phyloP scores from a whole-genome alignment of 1,140 invertebrate genomes.

The Tenebrio molitor region DNA sequence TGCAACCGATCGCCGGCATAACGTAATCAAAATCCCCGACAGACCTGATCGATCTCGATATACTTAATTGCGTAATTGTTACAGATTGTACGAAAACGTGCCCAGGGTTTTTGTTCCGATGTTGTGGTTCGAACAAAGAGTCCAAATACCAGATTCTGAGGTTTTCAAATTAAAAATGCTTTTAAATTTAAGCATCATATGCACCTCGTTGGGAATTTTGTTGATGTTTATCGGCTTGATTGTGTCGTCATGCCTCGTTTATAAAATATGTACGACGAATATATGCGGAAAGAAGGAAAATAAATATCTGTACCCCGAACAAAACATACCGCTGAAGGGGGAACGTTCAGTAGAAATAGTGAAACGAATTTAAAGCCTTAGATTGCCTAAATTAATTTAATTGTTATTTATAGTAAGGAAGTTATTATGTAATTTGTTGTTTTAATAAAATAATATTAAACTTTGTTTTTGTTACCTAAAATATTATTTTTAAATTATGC shows the following conservation, averaged over 20 bases:
- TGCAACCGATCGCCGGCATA: slow-evolving; percentile 74
- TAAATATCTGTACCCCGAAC: slow-evolving; percentile 27
- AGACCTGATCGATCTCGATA: too few species aligned
- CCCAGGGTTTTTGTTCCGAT: slow-evolving; percentile 81
- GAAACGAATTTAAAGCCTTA: not conserved
- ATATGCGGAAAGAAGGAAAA: slow-evolving; percentile 33
- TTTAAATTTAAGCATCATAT: slow-evolving; percentile 54
- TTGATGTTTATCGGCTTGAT: slow-evolving; percentile 50
- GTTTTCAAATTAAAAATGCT: slow-evolving; percentile 53
- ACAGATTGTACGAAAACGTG: slow-evolving; percentile 75
- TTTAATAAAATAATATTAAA: too few species aligned
- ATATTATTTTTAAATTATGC: too few species aligned
- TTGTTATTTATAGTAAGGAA: slow-evolving; percentile 28
- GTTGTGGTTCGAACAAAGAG: slow-evolving; percentile 83
- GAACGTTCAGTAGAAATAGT: slow-evolving; percentile 1
- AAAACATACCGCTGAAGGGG: slow-evolving; percentile 5
- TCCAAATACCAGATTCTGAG: slow-evolving; percentile 66
- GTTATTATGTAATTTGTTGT: too few species aligned
- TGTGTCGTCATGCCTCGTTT: slow-evolving; percentile 39
- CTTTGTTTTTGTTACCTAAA: too few species aligned
- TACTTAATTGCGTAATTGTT: slow-evolving; percentile 54
- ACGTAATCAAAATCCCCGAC: slow-evolving; percentile 14
- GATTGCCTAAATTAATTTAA: too few species aligned
- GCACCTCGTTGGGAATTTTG: slow-evolving; percentile 51
- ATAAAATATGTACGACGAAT: slow-evolving; percentile 50